Base-by-base conservation (phyloP, 2,888 invertebrate species). In the Campoplex capitator region DNA sequence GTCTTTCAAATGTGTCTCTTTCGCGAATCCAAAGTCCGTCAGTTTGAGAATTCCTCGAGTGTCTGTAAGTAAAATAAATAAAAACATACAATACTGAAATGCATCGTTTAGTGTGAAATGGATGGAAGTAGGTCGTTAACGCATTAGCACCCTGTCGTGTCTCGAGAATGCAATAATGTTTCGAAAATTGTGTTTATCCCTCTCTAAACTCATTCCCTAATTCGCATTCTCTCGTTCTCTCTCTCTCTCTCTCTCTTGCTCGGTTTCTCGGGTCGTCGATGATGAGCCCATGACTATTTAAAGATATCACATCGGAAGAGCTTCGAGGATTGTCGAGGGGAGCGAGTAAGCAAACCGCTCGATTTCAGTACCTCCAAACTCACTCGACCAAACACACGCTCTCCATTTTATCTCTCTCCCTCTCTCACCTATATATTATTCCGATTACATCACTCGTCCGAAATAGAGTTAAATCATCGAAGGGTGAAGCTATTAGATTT, bases 1-100 rank as follows among this genome's bases (percentile, higher is more conserved):
- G 91, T 98, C 98, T 79, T 97, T 97, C 28, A 97, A 96, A 54
- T 96, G 96, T 0, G 98, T 98, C 95, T 99, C 98, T 94, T 99
- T 99, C 18, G 99, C 99, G 95, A 99, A 99, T 11, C 99, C 99
- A 95, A 99, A 99, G 95, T 99, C 99, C 1, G 99, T 99, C 92
- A 99, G 95, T 95, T 99, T 99, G 87, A 99, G 96, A 85, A 97
- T 96, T n/a, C 98, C 99, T 92, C 96, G 96, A 23, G 96, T 96
- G 89, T 94, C 95, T 95, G 89, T 74, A 92, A 62, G 16, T 16
- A 92, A 88, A 54, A 78, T 8, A 75, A 82, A 81, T 28, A 9
- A 84, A 45, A 67, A 79, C 42, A 62, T 38, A 70, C 23, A 16
- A 51, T 42, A 77, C 35, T 8, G 38, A 73, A 35, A 70, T 71